phyloP scores from a whole-genome alignment of 2,113 vertebrate species.

The Austrofundulus limnaeus region DNA sequence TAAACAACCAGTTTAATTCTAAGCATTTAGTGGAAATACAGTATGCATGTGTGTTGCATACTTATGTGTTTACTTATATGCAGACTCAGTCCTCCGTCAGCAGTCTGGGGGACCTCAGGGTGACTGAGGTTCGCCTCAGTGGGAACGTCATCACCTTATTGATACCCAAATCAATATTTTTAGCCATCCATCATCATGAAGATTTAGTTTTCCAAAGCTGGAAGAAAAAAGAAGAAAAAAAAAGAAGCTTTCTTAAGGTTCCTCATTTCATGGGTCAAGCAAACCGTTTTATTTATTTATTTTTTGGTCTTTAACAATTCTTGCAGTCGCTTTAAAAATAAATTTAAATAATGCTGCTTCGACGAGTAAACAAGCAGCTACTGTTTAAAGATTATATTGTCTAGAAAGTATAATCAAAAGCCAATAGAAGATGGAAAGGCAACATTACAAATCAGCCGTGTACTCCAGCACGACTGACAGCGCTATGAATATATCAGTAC shows the following conservation, averaged over 20 bases:
- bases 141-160: constrained; percentile 38
- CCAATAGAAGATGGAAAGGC: not conserved
- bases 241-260: not conserved
- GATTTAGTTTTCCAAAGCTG: not conserved
- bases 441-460: constrained; percentile 1
- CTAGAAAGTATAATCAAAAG: not conserved
- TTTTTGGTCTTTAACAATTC: too few species aligned
- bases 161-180: constrained; percentile 53
- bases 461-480: not conserved
- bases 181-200: constrained; percentile 48
- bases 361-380: not conserved
- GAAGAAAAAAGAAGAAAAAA: too few species aligned
- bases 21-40: not conserved
- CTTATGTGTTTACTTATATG: not conserved
- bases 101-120: constrained; percentile 42
- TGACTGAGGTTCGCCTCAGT: constrained; percentile 34
- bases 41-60: not conserved
- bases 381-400: not conserved
- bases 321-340: not conserved
- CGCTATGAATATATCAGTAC: constrained; percentile 3
- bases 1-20: too few species aligned
- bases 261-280: not conserved
- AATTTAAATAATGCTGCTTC: not conserved
- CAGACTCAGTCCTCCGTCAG: constrained; percentile 51
- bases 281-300: too few species aligned